phyloP scores from a whole-genome alignment of 2,888 invertebrate genomes.

The Pilophorus perplexus region DNA sequence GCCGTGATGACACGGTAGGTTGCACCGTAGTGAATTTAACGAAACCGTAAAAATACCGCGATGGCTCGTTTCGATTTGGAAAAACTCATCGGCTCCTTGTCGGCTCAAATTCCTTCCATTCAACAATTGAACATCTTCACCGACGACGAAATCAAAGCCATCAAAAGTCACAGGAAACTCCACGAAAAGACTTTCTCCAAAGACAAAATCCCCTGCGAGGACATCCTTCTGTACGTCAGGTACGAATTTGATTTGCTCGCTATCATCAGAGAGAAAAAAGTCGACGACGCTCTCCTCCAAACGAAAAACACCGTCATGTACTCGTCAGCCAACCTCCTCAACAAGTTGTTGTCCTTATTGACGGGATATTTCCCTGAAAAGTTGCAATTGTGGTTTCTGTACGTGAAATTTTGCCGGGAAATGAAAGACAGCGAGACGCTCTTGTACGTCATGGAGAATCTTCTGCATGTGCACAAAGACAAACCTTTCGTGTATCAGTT shows the following conservation, averaged over 20 bases:
- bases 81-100: background rate
- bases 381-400: slow-evolving; percentile 70
- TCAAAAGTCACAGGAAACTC: slow-evolving; percentile 9
- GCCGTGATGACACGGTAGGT: too few relatives aligned
- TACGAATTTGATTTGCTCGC: slow-evolving; percentile 68
- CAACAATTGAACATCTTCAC: slow-evolving; percentile 15
- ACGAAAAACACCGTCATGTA: slow-evolving; percentile 67
- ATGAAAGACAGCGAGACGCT: slow-evolving; percentile 18
- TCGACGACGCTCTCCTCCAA: slow-evolving; percentile 54
- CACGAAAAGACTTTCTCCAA: background rate
- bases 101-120: background rate
- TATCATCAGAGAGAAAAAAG: slow-evolving; percentile 63
- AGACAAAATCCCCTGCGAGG: background rate
- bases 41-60: background rate
- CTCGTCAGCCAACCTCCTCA: slow-evolving; percentile 68
- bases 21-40: too few relatives aligned
- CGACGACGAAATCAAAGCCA: slow-evolving; percentile 4
- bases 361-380: slow-evolving; percentile 69
- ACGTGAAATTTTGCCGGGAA: slow-evolving; percentile 74
- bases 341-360: slow-evolving; percentile 69
- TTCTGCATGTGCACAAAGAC: slow-evolving; percentile 68
- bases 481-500: slow-evolving; percentile 74
- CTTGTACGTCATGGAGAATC: slow-evolving; percentile 52
- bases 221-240: slow-evolving; percentile 58
- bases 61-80: slow-evolving; percentile 2